Evolutionary conservation across 2,888 invertebrate genomes (phyloP).

Genomic region (Nipponacmea schrenckii): DNA sequence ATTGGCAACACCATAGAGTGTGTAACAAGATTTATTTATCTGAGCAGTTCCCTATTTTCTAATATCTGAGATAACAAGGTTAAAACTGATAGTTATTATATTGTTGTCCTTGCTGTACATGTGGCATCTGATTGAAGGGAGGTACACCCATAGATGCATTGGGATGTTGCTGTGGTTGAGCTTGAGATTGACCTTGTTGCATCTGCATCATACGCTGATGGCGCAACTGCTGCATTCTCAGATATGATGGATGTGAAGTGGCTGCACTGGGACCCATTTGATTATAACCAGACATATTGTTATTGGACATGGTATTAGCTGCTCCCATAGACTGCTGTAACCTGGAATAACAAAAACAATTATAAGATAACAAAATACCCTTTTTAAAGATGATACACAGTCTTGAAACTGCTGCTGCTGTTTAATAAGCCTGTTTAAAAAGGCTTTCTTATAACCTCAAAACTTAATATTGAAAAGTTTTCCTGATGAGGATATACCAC

Average conservation of each 20-base stretch:
- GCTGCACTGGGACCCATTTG: constrained; percentile 52
- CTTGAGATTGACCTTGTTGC: constrained; percentile 51
- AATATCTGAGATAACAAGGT: no score
- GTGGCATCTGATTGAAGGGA: constrained; percentile 50
- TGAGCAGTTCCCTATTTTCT: no score
- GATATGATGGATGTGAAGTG: constrained; percentile 32
- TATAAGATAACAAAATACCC: constrained; percentile 1
- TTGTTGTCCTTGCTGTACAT: constrained; percentile 39
- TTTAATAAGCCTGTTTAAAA: no score
- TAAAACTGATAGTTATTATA: constrained; percentile 25
- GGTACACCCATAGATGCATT: constrained; percentile 56
- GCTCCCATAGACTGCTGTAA: constrained; percentile 34
- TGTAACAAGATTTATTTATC: no score
- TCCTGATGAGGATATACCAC: no score
- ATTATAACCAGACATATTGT: constrained; percentile 47
- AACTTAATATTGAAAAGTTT: no score
- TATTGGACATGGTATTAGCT: constrained; percentile 28
- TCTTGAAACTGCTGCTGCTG: no score
- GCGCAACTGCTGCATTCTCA: constrained; percentile 61
- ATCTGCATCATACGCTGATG: constrained; percentile 30
- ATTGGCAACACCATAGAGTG: no score
- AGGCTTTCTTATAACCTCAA: no score
- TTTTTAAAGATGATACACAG: no score
- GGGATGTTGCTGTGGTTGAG: constrained; percentile 67
- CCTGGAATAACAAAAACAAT: constrained; percentile 25